Conservation (phyloP, 1,140 invertebrate genomes). For the Anoplolepis gracilipes region DNA sequence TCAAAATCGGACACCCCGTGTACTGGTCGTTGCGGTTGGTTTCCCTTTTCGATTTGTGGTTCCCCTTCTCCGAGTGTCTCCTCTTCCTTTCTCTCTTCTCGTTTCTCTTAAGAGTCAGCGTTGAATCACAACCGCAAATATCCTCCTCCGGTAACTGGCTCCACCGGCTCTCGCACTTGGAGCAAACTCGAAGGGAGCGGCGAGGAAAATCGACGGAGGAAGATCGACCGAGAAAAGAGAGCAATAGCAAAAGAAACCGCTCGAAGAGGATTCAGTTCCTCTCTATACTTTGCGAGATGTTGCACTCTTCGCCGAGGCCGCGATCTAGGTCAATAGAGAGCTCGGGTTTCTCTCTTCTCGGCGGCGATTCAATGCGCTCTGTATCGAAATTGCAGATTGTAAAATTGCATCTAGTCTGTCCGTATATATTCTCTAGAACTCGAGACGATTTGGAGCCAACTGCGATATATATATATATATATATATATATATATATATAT, state of each 20-base stretch:
- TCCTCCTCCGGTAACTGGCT: conserved; percentile 70
- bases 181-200: conserved; percentile 12
- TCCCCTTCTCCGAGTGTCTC: conserved; percentile 15
- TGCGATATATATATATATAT: too few species aligned
- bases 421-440: background rate
- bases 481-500: too few species aligned
- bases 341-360: conserved; percentile 63
- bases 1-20: conserved; percentile 22
- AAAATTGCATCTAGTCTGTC: background rate
- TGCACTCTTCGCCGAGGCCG: conserved; percentile 60
- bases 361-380: conserved; percentile 29
- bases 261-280: conserved; percentile 32
- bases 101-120: conserved; percentile 47
- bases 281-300: conserved; percentile 29
- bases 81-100: conserved; percentile 34
- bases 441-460: too few species aligned
- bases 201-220: conserved; percentile 9
- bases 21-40: conserved; percentile 62
- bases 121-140: conserved; percentile 80
- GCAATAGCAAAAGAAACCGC: conserved; percentile 20
- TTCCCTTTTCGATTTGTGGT: conserved; percentile 66
- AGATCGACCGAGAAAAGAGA: conserved; percentile 39
- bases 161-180: conserved; percentile 36
- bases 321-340: conserved; percentile 75
- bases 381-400: conserved; percentile 6